A percentile compares a stretch with the other conserved stretches of the same genome.
Evolutionary conservation across 2,113 vertebrate species (phyloP).

Genomic region (Peucedramus taeniatus): DNA sequence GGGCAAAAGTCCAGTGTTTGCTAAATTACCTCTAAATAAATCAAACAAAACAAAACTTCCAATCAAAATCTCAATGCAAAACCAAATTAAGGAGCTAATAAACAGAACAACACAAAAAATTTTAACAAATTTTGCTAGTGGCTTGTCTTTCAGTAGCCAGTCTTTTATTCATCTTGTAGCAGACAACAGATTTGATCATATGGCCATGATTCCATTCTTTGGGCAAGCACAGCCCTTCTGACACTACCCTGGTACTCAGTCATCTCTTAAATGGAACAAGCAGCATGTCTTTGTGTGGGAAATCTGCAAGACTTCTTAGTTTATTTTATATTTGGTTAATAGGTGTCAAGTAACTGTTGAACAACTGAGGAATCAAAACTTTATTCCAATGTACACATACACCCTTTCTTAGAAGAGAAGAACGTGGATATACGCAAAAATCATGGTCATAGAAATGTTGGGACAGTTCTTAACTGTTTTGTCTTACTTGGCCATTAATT

Average conservation of each 20-base stretch:
- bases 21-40: neutral
- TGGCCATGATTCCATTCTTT: neutral
- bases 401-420: neutral
- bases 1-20: neutral
- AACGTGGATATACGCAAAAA: neutral
- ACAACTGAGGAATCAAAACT: neutral
- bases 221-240: neutral
- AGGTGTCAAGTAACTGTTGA: neutral
- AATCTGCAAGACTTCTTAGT: neutral
- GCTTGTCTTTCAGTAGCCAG: neutral
- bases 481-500: neutral
- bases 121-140: neutral
- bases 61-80: neutral
- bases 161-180: neutral
- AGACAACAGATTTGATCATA: neutral
- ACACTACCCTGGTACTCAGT: neutral
- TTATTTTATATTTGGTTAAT: neutral
- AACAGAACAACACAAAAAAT: neutral
- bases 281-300: neutral
- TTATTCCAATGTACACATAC: neutral
- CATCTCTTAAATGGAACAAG: neutral
- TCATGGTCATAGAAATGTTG: fast-evolving
- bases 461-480: neutral
- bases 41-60: neutral
- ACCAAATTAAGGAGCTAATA: neutral